Percentiles rank a stretch among this genome's conserved stretches.
Conservation (phyloP, 2,113 vertebrate genomes). For the Hippocampus barbouri region DNA sequence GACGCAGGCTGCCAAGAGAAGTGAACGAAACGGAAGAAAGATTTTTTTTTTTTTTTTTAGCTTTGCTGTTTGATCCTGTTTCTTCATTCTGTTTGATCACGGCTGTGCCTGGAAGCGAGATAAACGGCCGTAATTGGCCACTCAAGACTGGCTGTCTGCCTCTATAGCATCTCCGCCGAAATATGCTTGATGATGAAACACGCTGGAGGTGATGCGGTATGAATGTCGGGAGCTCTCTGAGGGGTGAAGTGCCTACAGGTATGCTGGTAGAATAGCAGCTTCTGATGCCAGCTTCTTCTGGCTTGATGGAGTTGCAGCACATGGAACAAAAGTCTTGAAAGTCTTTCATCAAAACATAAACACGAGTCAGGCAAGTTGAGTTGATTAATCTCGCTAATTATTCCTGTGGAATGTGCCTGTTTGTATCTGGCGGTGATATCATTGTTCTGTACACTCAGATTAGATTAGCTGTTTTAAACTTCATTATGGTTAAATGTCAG, state of each 20-base stretch:
- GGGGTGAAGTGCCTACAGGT: conserved; percentile 36
- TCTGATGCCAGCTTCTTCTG: not conserved
- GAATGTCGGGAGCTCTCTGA: conserved; percentile 15
- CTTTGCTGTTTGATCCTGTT: conserved; percentile 64
- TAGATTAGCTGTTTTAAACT: not conserved
- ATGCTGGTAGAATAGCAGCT: conserved; percentile 7
- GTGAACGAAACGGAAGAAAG: conserved; percentile 58
- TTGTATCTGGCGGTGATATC: not conserved
- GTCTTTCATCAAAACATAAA: not conserved
- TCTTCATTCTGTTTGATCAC: conserved; percentile 69
- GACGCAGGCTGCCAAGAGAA: conserved; percentile 35
- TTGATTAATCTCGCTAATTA: not conserved
- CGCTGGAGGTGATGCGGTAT: conserved; percentile 28
- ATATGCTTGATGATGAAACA: conserved; percentile 56
- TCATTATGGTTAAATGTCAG: not conserved
- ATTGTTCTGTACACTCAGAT: not conserved
- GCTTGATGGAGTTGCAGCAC: not conserved
- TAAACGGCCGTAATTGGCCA: conserved; percentile 72
- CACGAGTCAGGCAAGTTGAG: not conserved
- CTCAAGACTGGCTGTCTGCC: conserved; percentile 68
- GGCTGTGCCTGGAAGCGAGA: conserved; percentile 68
- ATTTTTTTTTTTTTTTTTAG: conserved; percentile 32
- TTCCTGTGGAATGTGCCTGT: not conserved
- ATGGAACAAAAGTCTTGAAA: not conserved
- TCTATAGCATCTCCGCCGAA: conserved; percentile 56